Percentiles rank a stretch among this genome's conserved stretches.
phyloP scores from a whole-genome alignment of 2,888 invertebrate genomes.

The Acleris sparsana region DNA sequence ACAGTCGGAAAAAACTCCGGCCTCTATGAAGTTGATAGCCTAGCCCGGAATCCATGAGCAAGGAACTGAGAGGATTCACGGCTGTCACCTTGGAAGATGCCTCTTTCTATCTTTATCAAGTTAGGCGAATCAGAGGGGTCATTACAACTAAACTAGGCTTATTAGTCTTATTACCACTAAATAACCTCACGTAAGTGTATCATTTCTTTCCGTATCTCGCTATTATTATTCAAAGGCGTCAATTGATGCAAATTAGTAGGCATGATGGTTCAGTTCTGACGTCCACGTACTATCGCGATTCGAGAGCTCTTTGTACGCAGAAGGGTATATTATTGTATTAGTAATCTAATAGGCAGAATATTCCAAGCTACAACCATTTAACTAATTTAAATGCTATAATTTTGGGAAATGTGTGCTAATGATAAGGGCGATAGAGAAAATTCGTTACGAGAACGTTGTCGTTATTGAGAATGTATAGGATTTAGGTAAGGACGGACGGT shows the following conservation, averaged over 20 bases:
- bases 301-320: conserved; percentile 61
- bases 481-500: no score
- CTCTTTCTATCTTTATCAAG: no score
- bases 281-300: conserved; percentile 60
- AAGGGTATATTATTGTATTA: conserved; percentile 1
- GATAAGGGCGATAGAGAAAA: no score
- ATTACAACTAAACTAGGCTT: conserved; percentile 12
- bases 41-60: no score
- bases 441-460: no score
- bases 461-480: no score
- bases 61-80: no score
- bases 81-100: no score
- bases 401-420: no score
- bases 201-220: conserved; percentile 31
- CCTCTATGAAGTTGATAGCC: no score
- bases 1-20: no score
- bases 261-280: conserved; percentile 62
- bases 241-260: conserved; percentile 64
- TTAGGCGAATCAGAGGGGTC: no score
- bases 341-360: conserved; percentile 5
- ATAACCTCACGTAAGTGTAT: conserved; percentile 16
- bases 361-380: background rate
- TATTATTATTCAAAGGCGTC: conserved; percentile 44
- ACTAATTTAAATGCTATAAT: background rate
- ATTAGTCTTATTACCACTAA: conserved; percentile 28